A percentile compares a stretch with the other conserved stretches of the same genome.
phyloP scores from a whole-genome alignment of 2,113 vertebrate genomes.

The Lepisosteus osseus region DNA sequence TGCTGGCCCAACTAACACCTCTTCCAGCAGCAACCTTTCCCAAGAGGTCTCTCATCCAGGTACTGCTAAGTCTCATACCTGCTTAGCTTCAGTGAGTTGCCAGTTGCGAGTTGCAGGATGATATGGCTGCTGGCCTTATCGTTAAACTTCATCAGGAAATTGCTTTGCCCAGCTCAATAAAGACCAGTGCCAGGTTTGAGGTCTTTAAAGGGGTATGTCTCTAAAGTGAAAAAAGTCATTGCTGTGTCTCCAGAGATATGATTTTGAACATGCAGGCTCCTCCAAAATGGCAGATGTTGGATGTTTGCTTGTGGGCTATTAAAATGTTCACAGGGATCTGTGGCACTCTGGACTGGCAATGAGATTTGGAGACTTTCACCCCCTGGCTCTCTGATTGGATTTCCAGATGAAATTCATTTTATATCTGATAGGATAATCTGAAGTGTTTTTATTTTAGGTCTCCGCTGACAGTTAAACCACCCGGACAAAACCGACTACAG shows the following conservation, averaged over 20 bases:
- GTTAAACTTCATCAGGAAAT: conserved; percentile 68
- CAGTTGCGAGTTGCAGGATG: too few species aligned
- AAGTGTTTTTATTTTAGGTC: conserved; percentile 16
- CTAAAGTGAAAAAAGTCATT: not conserved
- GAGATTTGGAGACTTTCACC: conserved; percentile 49
- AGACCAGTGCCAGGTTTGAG: conserved; percentile 27
- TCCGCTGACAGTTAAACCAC: conserved; percentile 3
- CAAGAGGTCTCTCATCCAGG: too few species aligned
- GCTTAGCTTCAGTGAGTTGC: too few species aligned
- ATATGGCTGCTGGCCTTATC: not conserved
- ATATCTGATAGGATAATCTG: conserved; percentile 34
- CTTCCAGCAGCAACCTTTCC: too few species aligned
- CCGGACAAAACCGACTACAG: not conserved
- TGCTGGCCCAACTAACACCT: too few species aligned
- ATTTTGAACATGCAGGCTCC: conserved; percentile 27
- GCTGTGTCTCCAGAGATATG: conserved; percentile 32
- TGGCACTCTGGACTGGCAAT: conserved; percentile 30
- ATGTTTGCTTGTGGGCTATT: not conserved
- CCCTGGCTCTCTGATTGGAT: conserved; percentile 44
- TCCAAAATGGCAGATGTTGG: conserved; percentile 51
- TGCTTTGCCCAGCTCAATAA: conserved; percentile 69
- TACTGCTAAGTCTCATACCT: too few species aligned
- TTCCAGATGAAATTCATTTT: conserved; percentile 31
- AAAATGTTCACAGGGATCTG: not conserved
- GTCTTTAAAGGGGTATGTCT: conserved; percentile 55